A percentile compares a stretch with the other conserved stretches of the same genome.
Conservation (phyloP, 2,113 vertebrate genomes). For the Passer montanus region DNA sequence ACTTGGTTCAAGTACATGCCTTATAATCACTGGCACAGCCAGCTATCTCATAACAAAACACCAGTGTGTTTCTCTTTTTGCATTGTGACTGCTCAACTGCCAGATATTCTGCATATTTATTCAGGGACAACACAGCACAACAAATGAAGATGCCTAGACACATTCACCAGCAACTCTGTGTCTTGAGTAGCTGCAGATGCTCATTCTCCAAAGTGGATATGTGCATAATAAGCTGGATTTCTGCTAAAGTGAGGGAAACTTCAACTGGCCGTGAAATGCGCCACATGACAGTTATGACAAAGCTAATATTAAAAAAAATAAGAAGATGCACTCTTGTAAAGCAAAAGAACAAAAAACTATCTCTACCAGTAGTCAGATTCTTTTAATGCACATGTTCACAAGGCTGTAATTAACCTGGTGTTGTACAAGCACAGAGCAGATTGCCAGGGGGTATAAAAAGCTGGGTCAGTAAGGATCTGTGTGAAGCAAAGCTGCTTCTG, state of each 20-base stretch:
- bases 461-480: background rate
- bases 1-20: slow-evolving; percentile 67
- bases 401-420: background rate
- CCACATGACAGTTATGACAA: background rate
- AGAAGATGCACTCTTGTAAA: background rate
- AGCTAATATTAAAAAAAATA: background rate
- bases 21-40: slow-evolving; percentile 46
- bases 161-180: background rate
- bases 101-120: slow-evolving; percentile 7
- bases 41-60: slow-evolving; percentile 23
- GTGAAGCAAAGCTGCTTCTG: background rate
- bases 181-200: slow-evolving; percentile 37
- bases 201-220: background rate
- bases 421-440: background rate
- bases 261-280: background rate
- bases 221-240: background rate
- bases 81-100: background rate
- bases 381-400: background rate
- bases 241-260: background rate
- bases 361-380: background rate
- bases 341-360: background rate
- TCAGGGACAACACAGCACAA: background rate
- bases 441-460: background rate
- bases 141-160: slow-evolving; percentile 1
- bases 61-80: background rate